Percentiles rank a stretch among this genome's conserved stretches.
These are phyloP conservation scores for Lepus townsendii DNA, from an alignment of 2,797 vertebrate genomes.

Conservation along the genomic window DNA sequence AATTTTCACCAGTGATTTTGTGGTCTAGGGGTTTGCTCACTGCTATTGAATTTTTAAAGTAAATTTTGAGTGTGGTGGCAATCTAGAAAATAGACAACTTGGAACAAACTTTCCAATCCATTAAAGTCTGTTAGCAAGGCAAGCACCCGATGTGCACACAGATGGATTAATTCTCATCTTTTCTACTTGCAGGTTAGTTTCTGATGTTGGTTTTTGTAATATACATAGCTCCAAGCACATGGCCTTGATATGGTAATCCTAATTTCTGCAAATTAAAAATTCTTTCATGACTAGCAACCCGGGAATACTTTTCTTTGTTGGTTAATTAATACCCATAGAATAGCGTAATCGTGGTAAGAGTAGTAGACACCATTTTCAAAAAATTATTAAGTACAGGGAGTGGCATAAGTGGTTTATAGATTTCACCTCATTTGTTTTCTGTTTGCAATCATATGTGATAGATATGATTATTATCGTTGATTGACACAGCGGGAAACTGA, in stretches of 20 bases:
- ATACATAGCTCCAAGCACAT: neutral
- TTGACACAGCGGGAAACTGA: neutral
- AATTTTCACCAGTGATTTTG: conserved; percentile 52
- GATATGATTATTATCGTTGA: neutral
- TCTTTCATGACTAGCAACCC: neutral
- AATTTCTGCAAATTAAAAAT: conserved; percentile 45
- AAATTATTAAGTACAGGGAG: neutral
- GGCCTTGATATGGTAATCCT: neutral
- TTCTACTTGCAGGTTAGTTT: neutral
- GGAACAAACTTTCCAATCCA: neutral
- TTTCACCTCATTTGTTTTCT: conserved; percentile 1
- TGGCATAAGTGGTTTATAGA: neutral
- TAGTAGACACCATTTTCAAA: neutral
- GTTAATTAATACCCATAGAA: neutral
- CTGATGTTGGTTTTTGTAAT: neutral
- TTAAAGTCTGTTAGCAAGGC: neutral
- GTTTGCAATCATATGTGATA: neutral
- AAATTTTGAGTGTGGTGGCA: conserved; percentile 27
- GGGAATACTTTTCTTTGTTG: conserved; percentile 16
- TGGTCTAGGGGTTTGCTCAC: conserved; percentile 47
- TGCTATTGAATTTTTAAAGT: conserved; percentile 49
- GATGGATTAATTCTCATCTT: neutral
- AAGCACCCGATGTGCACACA: neutral
- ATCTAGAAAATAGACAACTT: conserved; percentile 30
- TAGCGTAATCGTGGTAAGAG: neutral